phyloP scores from a whole-genome alignment of 2,113 vertebrate species.

The Anas platyrhynchos region DNA sequence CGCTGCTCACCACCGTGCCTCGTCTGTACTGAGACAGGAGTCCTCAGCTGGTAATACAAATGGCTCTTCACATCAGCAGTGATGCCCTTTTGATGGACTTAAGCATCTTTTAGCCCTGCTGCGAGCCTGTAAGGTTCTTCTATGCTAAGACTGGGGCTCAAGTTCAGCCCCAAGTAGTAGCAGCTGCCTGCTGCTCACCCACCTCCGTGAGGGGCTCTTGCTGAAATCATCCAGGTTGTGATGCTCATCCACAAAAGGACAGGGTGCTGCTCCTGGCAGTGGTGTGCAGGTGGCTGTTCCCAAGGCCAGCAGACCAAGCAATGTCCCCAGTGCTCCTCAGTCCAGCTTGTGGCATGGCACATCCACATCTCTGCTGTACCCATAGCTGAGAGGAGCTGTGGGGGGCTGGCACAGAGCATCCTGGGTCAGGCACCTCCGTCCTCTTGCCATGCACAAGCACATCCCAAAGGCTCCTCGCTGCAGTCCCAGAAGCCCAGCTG shows the following conservation, averaged over 20 bases:
- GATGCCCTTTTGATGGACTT: accelerated
- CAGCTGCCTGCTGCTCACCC: not conserved
- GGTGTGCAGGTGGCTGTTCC: not conserved
- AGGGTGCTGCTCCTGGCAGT: not conserved
- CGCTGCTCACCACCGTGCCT: too few species aligned
- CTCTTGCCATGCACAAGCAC: not conserved
- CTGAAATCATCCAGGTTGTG: not conserved
- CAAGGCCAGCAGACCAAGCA: not conserved
- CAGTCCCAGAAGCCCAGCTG: not conserved
- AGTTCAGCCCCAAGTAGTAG: not conserved
- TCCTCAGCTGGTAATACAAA: not conserved
- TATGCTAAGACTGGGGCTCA: not conserved
- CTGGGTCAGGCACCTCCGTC: not conserved
- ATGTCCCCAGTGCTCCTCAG: not conserved
- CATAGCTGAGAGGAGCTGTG: not conserved
- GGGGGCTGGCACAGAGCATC: not conserved
- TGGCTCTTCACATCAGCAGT: not conserved
- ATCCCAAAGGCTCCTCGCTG: not conserved
- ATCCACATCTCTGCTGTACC: not conserved
- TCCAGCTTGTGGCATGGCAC: not conserved
- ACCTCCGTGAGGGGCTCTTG: not conserved
- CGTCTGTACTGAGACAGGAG: not conserved
- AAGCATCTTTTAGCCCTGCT: not conserved
- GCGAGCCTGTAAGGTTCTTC: accelerated
- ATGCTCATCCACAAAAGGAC: not conserved